Evolutionary conservation across 2,888 invertebrate genomes (phyloP), one percentile per base, ranked within the genome.

Genomic region (Platycheirus albimanus): DNA sequence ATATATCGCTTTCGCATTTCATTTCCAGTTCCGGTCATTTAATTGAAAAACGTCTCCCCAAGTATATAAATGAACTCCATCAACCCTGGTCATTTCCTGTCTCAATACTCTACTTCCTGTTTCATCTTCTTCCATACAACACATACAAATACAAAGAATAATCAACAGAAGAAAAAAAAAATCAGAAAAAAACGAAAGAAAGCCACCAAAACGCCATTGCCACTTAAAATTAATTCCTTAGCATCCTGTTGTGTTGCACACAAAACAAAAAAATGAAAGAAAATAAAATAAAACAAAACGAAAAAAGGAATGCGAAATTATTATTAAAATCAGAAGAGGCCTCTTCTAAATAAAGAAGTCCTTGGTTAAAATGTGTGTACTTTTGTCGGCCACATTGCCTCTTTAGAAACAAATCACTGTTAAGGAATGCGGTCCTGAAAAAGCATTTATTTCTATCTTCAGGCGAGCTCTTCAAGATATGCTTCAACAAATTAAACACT

Each of bases 401-500:
- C 24, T 20, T 3, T 33, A n/a, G n/a, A 15, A 49, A 47, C 51
- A 43, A 36, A 52, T 52, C 52, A 67, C 52, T n/a, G 52, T 19
- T 67, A 13, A 64, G 43, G 56, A 66, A 47, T 64, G 56, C 28
- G 56, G 20, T 69, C 33, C 38, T 43, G 49, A 5, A 13, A 51
- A 38, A 71, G 51, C 66, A 81, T 76, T 66, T 80, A 70, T 76
- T 43, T 71, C 54, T 67, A 38, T 61, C 47, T 36, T 61, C 15
- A 58, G 38, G 36, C 61, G 51, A 76, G 71, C 72, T 67, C 83
- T 72, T 78, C 56, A 56, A 67, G 78, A 78, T 72, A 72, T 74
- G 72, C 83, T 83, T 83, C 78, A 83, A 74, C 78, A 78, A 83
- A 83, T 83, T 83, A 83, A 83, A 83, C 78, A 83, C 83, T 83